Conservation (phyloP, 2,888 invertebrate species). For the Sepioteuthis lessoniana region DNA sequence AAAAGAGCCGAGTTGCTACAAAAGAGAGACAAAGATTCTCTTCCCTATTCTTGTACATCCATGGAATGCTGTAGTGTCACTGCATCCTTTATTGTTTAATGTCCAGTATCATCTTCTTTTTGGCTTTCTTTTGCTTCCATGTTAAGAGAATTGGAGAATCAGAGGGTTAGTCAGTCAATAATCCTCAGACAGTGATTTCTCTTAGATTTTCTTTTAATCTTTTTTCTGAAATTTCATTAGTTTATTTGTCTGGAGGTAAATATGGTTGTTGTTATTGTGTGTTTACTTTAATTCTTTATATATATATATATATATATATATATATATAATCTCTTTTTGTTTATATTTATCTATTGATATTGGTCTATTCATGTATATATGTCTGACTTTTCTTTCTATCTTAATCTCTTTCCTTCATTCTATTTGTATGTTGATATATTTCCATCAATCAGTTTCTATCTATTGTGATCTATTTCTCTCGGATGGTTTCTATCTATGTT, state of each 20-base stretch:
- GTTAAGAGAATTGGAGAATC: neutral
- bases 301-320: no score
- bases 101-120: neutral
- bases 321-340: no score
- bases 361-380: no score
- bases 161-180: neutral
- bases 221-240: neutral
- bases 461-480: no score
- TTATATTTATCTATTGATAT: no score
- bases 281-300: no score
- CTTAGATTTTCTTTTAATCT: neutral
- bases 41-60: neutral
- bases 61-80: constrained; percentile 13
- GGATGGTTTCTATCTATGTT: no score
- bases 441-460: no score
- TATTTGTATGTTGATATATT: no score
- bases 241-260: neutral
- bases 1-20: neutral
- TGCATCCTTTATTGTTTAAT: neutral
- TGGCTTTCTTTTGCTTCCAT: neutral
- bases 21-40: neutral
- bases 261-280: neutral
- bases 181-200: neutral
- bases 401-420: no score
- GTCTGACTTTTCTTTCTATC: no score